A percentile compares a stretch with the other conserved stretches of the same genome.
These are phyloP conservation scores for Serrognathus titanus DNA, from an alignment of 2,888 invertebrate species.

Conservation along the genomic window DNA sequence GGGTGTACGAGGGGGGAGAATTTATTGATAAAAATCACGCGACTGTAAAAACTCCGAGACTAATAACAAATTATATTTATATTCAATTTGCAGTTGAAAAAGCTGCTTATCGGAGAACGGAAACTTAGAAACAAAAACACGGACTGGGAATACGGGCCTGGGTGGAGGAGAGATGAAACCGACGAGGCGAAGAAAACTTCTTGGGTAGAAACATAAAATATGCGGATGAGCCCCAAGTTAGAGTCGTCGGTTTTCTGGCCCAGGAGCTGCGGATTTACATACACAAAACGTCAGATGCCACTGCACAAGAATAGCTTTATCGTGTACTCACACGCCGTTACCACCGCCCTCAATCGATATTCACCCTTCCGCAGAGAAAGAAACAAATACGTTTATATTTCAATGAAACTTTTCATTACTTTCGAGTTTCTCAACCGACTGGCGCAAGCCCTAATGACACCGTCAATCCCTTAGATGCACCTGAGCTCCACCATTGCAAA, in stretches of 20 bases:
- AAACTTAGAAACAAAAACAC: slow-evolving; percentile 23
- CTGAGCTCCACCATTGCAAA: neutral
- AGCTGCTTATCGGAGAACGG: slow-evolving; percentile 15
- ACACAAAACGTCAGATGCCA: slow-evolving; percentile 33
- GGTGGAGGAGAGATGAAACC: slow-evolving; percentile 4
- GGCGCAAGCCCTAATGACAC: neutral
- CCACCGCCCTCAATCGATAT: slow-evolving; percentile 20
- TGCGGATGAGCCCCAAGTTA: slow-evolving; percentile 29
- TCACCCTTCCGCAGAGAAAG: slow-evolving; percentile 18
- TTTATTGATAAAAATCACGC: slow-evolving; percentile 15
- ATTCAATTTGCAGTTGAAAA: slow-evolving; percentile 31
- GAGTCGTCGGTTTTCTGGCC: slow-evolving; percentile 23
- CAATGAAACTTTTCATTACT: neutral
- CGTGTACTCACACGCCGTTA: slow-evolving; percentile 28
- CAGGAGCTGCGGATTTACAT: slow-evolving; percentile 32
- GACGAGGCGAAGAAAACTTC: slow-evolving; percentile 30
- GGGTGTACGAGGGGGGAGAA: neutral
- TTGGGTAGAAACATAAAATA: slow-evolving; percentile 31
- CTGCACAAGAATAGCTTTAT: slow-evolving; percentile 31
- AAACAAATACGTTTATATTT: slow-evolving; percentile 10
- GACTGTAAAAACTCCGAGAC: slow-evolving; percentile 16
- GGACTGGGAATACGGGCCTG: neutral
- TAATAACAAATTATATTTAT: slow-evolving; percentile 31
- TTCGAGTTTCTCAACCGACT: neutral
- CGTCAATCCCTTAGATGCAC: neutral